phyloP scores from a whole-genome alignment of 2,113 vertebrate genomes.

The Toxotes chatareus region DNA sequence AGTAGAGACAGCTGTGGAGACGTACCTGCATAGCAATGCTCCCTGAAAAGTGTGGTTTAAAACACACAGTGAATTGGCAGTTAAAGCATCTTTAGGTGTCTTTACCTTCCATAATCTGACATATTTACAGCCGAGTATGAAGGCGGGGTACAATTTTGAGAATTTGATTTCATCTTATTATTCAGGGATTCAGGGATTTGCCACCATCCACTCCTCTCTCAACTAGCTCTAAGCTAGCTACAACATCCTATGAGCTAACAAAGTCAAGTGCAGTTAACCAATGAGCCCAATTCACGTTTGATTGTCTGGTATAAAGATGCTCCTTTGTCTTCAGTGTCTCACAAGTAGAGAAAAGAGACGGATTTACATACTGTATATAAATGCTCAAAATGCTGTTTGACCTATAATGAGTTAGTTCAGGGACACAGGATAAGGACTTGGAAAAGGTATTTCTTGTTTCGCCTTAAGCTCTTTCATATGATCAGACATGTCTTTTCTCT shows the following conservation, averaged over 20 bases:
- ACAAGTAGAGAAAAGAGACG: background rate
- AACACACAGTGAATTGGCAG: background rate
- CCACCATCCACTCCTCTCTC: background rate
- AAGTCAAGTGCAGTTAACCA: background rate
- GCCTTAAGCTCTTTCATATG: constrained; percentile 17
- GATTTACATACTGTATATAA: background rate
- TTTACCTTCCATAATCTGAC: background rate
- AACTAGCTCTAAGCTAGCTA: background rate
- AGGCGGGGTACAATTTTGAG: background rate
- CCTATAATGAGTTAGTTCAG: background rate
- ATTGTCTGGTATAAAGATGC: background rate
- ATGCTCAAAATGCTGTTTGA: background rate
- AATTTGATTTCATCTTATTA: background rate
- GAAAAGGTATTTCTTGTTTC: constrained; percentile 12
- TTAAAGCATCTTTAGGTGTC: background rate
- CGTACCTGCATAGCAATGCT: constrained; percentile 37
- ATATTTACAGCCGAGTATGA: background rate
- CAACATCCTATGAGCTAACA: background rate
- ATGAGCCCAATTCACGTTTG: background rate
- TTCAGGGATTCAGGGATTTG: background rate
- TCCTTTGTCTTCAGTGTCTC: background rate
- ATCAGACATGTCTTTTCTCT: constrained; percentile 50
- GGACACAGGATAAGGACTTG: background rate
- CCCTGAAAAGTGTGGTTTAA: background rate
- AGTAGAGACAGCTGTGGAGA: constrained; percentile 17